Conservation (phyloP, 2,113 vertebrate species). For the Astatoreochromis straeleni region DNA sequence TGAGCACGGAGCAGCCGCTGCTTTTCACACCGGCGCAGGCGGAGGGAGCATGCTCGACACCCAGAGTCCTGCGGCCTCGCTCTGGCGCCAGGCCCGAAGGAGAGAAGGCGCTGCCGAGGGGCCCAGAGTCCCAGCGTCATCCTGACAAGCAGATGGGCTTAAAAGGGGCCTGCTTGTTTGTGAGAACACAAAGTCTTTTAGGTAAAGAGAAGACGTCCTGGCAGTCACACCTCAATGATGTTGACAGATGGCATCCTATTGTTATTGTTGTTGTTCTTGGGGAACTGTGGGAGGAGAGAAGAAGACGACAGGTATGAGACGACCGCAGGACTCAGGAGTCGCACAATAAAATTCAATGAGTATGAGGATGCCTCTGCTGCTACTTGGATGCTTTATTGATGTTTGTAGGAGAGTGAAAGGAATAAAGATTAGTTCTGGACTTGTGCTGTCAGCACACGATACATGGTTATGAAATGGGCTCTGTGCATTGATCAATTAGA, state of each 20-base stretch:
- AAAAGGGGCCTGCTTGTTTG: slow-evolving; percentile 14
- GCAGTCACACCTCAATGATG: slow-evolving; percentile 72
- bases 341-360: background rate
- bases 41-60: background rate
- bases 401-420: background rate
- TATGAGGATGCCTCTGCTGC: slow-evolving; percentile 25
- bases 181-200: slow-evolving; percentile 33
- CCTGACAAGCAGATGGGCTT: slow-evolving; percentile 34
- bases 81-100: background rate
- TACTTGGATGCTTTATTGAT: background rate
- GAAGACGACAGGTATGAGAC: slow-evolving; percentile 19
- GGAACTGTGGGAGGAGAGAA: slow-evolving; percentile 52
- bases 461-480: slow-evolving; percentile 11
- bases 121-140: slow-evolving; percentile 37
- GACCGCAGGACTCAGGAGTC: background rate
- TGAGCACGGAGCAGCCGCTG: background rate
- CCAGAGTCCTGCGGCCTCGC: background rate
- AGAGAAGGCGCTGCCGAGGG: background rate
- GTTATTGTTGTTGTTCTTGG: slow-evolving; percentile 67
- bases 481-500: background rate
- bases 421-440: background rate
- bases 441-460: background rate
- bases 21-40: background rate
- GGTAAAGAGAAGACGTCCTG: slow-evolving; percentile 18
- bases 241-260: slow-evolving; percentile 69